Evolutionary conservation across 92 coral and sea anemone genomes (phyloP).

Genomic region (Porites evermanni): DNA sequence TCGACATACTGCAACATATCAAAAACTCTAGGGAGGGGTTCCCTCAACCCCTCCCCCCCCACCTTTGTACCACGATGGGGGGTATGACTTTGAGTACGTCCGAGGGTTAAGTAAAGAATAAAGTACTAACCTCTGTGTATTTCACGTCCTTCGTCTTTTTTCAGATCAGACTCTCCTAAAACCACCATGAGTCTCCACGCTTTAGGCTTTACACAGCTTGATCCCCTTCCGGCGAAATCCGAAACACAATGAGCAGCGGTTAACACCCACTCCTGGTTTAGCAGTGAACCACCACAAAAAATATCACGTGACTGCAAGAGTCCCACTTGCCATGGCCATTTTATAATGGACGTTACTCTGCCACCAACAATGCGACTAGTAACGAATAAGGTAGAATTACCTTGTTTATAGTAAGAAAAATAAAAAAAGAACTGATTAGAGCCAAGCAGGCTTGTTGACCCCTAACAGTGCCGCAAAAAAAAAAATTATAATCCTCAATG

Average conservation of each 20-base stretch:
- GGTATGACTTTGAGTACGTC: too few relatives aligned
- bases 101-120: background rate
- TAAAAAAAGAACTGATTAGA: background rate
- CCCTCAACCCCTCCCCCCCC: too few relatives aligned
- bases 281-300: conserved; percentile 83
- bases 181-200: conserved; percentile 57
- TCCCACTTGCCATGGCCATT: conserved; percentile 94
- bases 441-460: too few relatives aligned
- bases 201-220: conserved; percentile 58
- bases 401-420: background rate
- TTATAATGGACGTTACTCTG: conserved; percentile 48
- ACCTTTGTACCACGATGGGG: too few relatives aligned
- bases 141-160: conserved; percentile 73
- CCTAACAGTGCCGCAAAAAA: too few relatives aligned
- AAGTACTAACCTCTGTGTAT: conserved; percentile 49
- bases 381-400: background rate
- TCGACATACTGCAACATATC: too few relatives aligned
- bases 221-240: conserved; percentile 45
- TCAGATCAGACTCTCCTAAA: conserved; percentile 79
- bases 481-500: too few relatives aligned
- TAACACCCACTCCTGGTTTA: conserved; percentile 80
- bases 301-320: conserved; percentile 62
- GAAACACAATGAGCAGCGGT: conserved; percentile 88
- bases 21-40: too few relatives aligned
- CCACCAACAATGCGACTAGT: conserved; percentile 82